Base-by-base conservation (phyloP, 2,888 invertebrate species). In the Leucozona laternaria region DNA sequence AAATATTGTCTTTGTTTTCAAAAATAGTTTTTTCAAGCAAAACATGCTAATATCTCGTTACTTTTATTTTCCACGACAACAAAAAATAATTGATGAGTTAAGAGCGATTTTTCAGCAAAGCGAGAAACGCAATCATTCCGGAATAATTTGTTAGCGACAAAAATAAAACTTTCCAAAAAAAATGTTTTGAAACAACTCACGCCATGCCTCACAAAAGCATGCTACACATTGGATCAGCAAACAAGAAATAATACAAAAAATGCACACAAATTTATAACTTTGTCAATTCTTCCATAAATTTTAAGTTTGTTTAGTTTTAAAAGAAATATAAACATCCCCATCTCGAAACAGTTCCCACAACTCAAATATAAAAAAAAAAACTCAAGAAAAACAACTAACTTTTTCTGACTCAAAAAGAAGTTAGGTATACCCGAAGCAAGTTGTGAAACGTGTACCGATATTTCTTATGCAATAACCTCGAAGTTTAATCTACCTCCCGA, bases 241-340 rank as follows among this genome's bases (percentile, higher is more conserved):
- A 28, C 28, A 28, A 4, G 4, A 43, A 15, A n/a, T n/a, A 11
- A 45, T 70, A 75, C 60, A 70, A 79, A 64, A 48, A 55, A 13
- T 40, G 34, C 4, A 15, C 17, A 34, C 17, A 81, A 78, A 82
- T 81, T 73, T 82, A 82, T 86, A 66, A 71, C 73, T 82, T 58
- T 82, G 86, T 62, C 86, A 82, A 82, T 81, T 75, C 82, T 70
- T 75, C 64, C 86, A 86, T 86, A 86, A 86, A 86, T 82, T 82
- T 75, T 58, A 53, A 86, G 81, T 75, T 71, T 20, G 50, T 70
- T 71, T 71, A 37, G 62, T 73, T 86, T 20, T 22, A 53, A 78
- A 86, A 82, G 73, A 78, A 78, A 86, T 75, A 78, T 55, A 83
- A 79, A 66, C 15, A 68, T 55, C 53, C 20, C 37, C 2, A 10